These are phyloP conservation scores for Scomber colias DNA, from an alignment of 2,113 vertebrate species.

Conservation along the genomic window DNA sequence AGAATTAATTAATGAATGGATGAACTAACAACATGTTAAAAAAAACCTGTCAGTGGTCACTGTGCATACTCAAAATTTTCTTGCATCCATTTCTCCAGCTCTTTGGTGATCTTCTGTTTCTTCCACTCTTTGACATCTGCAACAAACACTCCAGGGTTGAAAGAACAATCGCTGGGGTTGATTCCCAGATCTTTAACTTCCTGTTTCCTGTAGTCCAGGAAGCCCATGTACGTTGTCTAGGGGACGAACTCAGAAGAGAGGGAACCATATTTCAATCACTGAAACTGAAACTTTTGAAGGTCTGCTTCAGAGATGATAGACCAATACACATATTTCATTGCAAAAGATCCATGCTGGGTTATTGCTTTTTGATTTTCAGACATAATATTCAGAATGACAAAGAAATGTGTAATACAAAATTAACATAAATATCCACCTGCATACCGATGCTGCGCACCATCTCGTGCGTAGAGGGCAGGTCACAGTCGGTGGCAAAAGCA, in stretches of 20 bases:
- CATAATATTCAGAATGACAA: too few species aligned
- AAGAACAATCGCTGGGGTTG: slow-evolving; percentile 94
- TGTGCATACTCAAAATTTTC: slow-evolving; percentile 89
- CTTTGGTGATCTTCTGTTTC: slow-evolving; percentile 93
- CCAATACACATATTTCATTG: too few species aligned
- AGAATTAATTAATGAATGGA: too few species aligned
- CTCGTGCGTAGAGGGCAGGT: slow-evolving; percentile 92
- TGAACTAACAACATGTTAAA: too few species aligned
- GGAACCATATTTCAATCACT: neutral
- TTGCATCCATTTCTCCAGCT: slow-evolving; percentile 97
- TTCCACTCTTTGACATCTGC: slow-evolving; percentile 94
- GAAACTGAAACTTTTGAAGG: neutral
- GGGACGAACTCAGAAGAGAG: slow-evolving; percentile 35
- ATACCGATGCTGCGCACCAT: slow-evolving; percentile 92
- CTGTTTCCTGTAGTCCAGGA: slow-evolving; percentile 95
- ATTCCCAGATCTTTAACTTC: slow-evolving; percentile 92
- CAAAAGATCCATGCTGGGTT: neutral
- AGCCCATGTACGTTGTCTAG: slow-evolving; percentile 98
- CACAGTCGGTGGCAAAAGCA: slow-evolving; percentile 95
- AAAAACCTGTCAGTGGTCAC: neutral
- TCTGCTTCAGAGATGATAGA: too few species aligned
- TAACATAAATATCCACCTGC: slow-evolving; percentile 86
- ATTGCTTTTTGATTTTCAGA: neutral
- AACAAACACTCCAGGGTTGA: slow-evolving; percentile 97
- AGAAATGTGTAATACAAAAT: neutral